Evolutionary conservation across 2,888 invertebrate species (phyloP).

Genomic region (Oithona nana): DNA sequence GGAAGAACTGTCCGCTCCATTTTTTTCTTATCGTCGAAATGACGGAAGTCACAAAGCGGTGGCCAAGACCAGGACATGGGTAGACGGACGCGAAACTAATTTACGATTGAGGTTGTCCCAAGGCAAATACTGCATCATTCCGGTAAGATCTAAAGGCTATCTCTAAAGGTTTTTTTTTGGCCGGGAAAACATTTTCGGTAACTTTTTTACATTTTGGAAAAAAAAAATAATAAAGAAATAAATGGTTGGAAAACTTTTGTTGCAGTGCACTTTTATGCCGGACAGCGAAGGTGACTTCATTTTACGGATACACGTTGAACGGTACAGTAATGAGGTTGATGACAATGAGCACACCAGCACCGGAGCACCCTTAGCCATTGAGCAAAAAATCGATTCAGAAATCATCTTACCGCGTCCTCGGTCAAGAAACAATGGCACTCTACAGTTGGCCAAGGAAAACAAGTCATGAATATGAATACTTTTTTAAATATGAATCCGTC

Average conservation of each 20-base stretch:
- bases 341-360: not conserved
- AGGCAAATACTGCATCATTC: conserved; percentile 17
- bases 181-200: too few species aligned
- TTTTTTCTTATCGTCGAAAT: conserved; percentile 12
- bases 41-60: conserved; percentile 15
- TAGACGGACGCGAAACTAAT: conserved; percentile 16
- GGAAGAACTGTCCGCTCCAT: conserved; percentile 13
- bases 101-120: conserved; percentile 1
- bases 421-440: not conserved
- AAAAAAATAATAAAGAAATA: too few species aligned
- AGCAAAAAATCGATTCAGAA: not conserved
- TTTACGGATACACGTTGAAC: conserved; percentile 13
- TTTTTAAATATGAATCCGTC: too few species aligned
- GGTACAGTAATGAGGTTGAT: not conserved
- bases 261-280: conserved; percentile 7
- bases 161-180: too few species aligned
- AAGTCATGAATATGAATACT: too few species aligned
- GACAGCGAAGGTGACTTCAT: conserved; percentile 16
- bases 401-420: not conserved
- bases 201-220: too few species aligned
- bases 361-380: not conserved
- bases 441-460: too few species aligned
- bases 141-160: too few species aligned
- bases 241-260: too few species aligned
- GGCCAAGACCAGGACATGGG: conserved; percentile 16